Evolutionary conservation across 2,113 vertebrate genomes (phyloP).

Genomic region (Caranx melampygus): DNA sequence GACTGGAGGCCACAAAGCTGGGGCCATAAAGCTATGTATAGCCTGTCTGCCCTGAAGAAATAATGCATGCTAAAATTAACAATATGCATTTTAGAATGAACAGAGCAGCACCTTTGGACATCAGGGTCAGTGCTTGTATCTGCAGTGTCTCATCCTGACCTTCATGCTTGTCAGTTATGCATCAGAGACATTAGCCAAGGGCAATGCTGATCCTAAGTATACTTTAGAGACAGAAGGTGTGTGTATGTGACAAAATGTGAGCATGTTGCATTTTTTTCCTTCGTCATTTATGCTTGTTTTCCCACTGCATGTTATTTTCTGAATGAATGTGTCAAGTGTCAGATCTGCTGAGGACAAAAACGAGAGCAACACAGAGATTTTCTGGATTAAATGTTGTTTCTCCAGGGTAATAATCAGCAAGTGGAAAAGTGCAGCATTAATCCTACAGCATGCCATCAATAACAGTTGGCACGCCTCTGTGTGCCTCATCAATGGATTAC

Average conservation of each 20-base stretch:
- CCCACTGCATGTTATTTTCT: background rate
- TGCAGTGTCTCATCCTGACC: slow-evolving; percentile 60
- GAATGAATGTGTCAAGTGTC: background rate
- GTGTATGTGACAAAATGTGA: background rate
- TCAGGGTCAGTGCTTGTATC: slow-evolving; percentile 59
- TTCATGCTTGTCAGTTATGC: background rate
- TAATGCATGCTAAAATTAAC: slow-evolving; percentile 69
- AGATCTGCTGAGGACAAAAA: background rate
- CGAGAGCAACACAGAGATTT: background rate
- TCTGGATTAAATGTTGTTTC: background rate
- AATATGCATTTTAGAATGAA: slow-evolving; percentile 49
- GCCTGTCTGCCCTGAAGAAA: slow-evolving; percentile 36
- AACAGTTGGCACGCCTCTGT: slow-evolving; percentile 53
- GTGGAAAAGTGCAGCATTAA: slow-evolving; percentile 44
- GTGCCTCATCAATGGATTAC: slow-evolving; percentile 59
- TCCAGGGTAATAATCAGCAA: slow-evolving; percentile 37
- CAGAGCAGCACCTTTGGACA: slow-evolving; percentile 8
- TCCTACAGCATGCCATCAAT: slow-evolving; percentile 46
- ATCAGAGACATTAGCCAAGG: slow-evolving; percentile 47
- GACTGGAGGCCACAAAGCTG: slow-evolving; percentile 59
- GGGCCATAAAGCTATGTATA: slow-evolving; percentile 66
- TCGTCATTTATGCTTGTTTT: background rate
- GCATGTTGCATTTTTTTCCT: background rate
- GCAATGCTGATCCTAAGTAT: slow-evolving; percentile 35
- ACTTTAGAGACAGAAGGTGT: background rate